Evolutionary conservation across 2,888 invertebrate species (phyloP).

Genomic region (Leptopilina drosophilae): DNA sequence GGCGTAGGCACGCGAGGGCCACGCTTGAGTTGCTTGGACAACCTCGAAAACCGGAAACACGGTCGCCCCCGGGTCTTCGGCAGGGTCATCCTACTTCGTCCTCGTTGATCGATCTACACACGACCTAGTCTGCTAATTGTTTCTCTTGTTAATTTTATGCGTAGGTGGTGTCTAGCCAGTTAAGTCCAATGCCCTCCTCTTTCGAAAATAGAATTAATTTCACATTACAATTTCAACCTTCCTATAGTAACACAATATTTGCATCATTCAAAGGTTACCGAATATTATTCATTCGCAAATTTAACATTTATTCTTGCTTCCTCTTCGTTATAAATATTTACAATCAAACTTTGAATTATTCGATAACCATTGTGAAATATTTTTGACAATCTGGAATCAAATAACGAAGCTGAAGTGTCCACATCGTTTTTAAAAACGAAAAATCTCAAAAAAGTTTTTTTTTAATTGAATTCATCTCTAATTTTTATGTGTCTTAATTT

Average conservation of each 20-base stretch:
- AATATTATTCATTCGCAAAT: not conserved
- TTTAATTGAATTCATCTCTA: no score
- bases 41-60: constrained; percentile 40
- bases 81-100: constrained; percentile 18
- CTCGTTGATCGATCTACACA: constrained; percentile 30
- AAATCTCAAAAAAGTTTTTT: no score
- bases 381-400: no score
- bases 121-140: constrained; percentile 24
- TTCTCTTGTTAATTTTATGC: constrained; percentile 27
- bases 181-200: constrained; percentile 34
- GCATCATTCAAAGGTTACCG: not conserved
- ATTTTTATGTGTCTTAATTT: no score
- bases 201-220: constrained; percentile 1
- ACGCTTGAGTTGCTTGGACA: constrained; percentile 37
- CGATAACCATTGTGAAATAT: no score
- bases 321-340: no score
- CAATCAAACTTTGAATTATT: not conserved
- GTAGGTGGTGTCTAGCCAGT: constrained; percentile 24
- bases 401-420: no score
- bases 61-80: constrained; percentile 34
- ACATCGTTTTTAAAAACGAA: no score
- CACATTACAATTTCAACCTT: not conserved
- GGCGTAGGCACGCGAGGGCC: constrained; percentile 39
- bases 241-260: not conserved
- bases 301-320: no score